Conservation (phyloP, 2,113 vertebrate genomes). For the Recurvirostra avosetta region DNA sequence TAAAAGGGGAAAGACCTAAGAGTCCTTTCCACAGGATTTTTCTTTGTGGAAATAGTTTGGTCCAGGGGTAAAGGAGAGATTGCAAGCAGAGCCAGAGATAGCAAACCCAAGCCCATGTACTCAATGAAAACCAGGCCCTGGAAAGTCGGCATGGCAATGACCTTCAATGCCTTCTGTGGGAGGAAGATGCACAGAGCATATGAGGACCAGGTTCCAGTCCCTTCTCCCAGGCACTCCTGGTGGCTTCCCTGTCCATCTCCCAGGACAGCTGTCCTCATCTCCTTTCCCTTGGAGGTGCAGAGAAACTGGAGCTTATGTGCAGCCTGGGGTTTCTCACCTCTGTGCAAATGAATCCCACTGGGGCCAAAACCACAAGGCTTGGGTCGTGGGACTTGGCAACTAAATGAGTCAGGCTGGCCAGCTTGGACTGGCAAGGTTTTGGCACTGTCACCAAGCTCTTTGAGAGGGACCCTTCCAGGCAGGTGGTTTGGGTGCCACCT, state of each 20-base stretch:
- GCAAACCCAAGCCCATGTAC: not conserved
- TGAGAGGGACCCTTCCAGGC: not conserved
- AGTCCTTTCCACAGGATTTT: not conserved
- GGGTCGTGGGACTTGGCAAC: not conserved
- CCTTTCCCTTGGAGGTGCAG: not conserved
- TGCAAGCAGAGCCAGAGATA: not conserved
- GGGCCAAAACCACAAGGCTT: not conserved
- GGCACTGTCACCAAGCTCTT: not conserved
- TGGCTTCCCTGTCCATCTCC: not conserved
- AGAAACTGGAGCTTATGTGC: not conserved
- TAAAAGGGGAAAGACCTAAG: not conserved
- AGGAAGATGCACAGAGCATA: not conserved
- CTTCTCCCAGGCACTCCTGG: not conserved
- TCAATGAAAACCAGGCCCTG: not conserved
- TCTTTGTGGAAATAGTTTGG: not conserved
- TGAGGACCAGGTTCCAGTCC: not conserved
- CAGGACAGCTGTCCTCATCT: not conserved
- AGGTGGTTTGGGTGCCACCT: not conserved
- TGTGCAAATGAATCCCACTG: not conserved
- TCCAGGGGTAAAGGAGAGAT: not conserved
- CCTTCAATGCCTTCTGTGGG: not conserved
- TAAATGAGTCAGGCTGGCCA: not conserved
- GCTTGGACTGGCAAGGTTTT: not conserved
- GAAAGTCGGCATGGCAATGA: fast-evolving
- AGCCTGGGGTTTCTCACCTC: not conserved